Evolutionary conservation across 53 echinoderm and acorn worm species (phyloP).

Genomic region (Temnopleurus reevesii): DNA sequence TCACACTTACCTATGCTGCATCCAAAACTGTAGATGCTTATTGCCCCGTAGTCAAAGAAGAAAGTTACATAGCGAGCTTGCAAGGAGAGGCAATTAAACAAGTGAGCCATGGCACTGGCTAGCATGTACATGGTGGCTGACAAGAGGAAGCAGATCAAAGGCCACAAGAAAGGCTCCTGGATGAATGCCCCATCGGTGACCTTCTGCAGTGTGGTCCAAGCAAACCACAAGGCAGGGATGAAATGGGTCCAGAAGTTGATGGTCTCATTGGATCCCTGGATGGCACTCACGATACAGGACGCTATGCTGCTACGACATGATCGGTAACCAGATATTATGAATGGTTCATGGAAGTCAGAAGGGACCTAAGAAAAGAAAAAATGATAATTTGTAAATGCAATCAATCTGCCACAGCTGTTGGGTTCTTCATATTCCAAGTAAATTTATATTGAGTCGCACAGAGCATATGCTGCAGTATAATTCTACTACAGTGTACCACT

Average conservation of each 20-base stretch:
- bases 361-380: constrained; percentile 62
- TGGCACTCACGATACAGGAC: constrained; percentile 80
- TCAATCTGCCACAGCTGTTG: no score
- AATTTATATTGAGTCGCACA: no score
- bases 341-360: constrained; percentile 82
- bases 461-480: no score
- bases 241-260: constrained; percentile 98
- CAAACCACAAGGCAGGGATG: constrained; percentile 67
- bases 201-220: constrained; percentile 54
- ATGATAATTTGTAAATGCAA: background rate
- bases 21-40: constrained; percentile 82
- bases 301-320: constrained; percentile 71
- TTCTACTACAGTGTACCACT: no score
- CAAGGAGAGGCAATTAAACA: constrained; percentile 91
- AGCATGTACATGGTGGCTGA: constrained; percentile 70
- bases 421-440: no score
- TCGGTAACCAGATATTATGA: constrained; percentile 87
- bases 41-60: constrained; percentile 83
- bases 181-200: constrained; percentile 36
- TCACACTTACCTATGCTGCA: constrained; percentile 56
- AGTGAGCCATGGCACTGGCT: constrained; percentile 79
- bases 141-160: constrained; percentile 68
- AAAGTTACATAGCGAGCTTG: constrained; percentile 79
- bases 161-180: constrained; percentile 78
- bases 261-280: constrained; percentile 89